Conservation (phyloP, 2,113 vertebrate species). For the Serinus canaria region DNA sequence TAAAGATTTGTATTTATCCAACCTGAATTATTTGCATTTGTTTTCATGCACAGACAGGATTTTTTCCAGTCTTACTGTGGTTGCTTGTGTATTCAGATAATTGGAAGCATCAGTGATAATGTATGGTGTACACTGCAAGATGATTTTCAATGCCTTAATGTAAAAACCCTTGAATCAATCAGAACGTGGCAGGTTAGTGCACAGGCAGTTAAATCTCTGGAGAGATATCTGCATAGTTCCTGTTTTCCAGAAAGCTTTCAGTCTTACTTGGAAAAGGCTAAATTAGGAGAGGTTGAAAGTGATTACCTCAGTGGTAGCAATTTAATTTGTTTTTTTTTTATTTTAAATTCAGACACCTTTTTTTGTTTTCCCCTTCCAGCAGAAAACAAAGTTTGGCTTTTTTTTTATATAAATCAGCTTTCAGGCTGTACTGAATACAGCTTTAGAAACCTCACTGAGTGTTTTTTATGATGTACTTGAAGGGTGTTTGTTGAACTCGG, state of each 20-base stretch:
- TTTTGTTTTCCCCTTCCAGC: not conserved
- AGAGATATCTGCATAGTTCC: not conserved
- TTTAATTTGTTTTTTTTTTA: not conserved
- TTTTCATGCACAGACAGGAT: not conserved
- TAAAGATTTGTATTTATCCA: not conserved
- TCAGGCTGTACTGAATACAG: not conserved
- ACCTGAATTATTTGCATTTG: not conserved
- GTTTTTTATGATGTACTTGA: not conserved
- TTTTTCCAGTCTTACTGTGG: not conserved
- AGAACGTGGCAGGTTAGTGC: not conserved
- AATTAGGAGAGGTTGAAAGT: not conserved
- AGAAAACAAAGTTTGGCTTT: not conserved
- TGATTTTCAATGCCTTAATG: not conserved
- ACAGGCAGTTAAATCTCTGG: not conserved
- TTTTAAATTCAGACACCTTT: not conserved
- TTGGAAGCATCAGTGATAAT: not conserved
- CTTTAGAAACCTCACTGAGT: not conserved
- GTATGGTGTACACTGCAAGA: not conserved
- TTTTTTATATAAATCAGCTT: not conserved
- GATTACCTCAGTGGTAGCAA: not conserved
- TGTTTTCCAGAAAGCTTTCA: not conserved
- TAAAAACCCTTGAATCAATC: not conserved
- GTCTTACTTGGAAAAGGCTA: not conserved
- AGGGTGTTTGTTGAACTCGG: not conserved
- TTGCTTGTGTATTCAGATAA: not conserved